Percentiles rank a stretch among this genome's conserved stretches.
Evolutionary conservation across 2,797 vertebrate genomes (phyloP).

Genomic region (Sciaenops ocellatus): DNA sequence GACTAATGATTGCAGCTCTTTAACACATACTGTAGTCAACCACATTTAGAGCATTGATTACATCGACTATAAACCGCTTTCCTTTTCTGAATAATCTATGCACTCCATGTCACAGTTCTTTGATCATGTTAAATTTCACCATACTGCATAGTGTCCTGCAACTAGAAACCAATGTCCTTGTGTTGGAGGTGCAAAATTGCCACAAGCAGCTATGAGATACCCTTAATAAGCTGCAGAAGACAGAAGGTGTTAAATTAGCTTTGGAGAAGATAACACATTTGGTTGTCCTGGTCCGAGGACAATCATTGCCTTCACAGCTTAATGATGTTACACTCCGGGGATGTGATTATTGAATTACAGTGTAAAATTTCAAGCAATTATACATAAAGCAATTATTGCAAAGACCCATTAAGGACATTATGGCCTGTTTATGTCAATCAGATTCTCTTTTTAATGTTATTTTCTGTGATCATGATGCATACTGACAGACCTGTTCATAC

Average conservation of each 20-base stretch:
- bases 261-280: slow-evolving; percentile 21
- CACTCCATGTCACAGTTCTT: not conserved
- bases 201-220: slow-evolving; percentile 9
- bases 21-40: not conserved
- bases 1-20: too few species aligned
- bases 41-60: not conserved
- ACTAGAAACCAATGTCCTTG: slow-evolving; percentile 27
- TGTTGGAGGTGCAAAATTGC: slow-evolving; percentile 18
- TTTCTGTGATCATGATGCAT: not conserved
- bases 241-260: slow-evolving; percentile 36
- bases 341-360: slow-evolving; percentile 17
- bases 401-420: not conserved
- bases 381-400: not conserved
- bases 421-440: not conserved
- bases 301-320: not conserved
- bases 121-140: not conserved
- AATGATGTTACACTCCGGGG: not conserved
- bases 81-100: not conserved
- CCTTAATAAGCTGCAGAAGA: slow-evolving; percentile 37
- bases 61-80: not conserved
- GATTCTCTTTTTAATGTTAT: not conserved
- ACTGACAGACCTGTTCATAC: not conserved
- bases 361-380: not conserved
- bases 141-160: not conserved
- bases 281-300: slow-evolving; percentile 25